Percentiles rank a stretch among this genome's conserved stretches.
Conservation (phyloP, 2,113 vertebrate species). For the Oenanthe oenanthe region DNA sequence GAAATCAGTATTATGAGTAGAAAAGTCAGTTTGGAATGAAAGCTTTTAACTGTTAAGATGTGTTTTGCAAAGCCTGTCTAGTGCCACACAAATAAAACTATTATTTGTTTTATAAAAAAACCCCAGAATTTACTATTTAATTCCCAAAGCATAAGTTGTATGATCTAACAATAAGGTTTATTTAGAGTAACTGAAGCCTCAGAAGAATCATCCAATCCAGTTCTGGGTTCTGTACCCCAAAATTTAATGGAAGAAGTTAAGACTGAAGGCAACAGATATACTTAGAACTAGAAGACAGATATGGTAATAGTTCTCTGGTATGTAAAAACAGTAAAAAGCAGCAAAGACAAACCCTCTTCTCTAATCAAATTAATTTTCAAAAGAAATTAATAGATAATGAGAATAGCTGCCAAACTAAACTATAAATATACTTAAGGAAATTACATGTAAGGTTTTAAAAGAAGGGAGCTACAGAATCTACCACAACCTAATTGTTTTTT, state of each 20-base stretch:
- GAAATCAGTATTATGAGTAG: not conserved
- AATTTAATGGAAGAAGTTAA: not conserved
- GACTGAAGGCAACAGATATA: not conserved
- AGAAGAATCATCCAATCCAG: not conserved
- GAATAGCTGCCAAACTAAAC: not conserved
- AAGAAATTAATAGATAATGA: not conserved
- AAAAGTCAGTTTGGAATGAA: not conserved
- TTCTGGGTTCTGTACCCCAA: not conserved
- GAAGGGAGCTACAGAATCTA: not conserved
- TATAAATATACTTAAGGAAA: not conserved
- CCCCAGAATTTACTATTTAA: not conserved
- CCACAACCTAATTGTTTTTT: not conserved
- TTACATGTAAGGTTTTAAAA: not conserved
- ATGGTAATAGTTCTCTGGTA: not conserved
- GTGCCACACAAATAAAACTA: not conserved
- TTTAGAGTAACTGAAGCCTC: not conserved
- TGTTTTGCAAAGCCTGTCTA: not conserved
- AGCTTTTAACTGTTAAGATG: not conserved
- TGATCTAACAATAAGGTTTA: not conserved
- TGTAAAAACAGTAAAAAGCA: not conserved
- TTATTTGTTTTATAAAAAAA: not conserved
- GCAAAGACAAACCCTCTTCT: not conserved
- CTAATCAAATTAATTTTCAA: not conserved
- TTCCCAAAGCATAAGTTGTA: not conserved
- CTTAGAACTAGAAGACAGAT: not conserved